Evolutionary conservation across 2,113 vertebrate genomes (phyloP).

Genomic region (Polyodon spathula): DNA sequence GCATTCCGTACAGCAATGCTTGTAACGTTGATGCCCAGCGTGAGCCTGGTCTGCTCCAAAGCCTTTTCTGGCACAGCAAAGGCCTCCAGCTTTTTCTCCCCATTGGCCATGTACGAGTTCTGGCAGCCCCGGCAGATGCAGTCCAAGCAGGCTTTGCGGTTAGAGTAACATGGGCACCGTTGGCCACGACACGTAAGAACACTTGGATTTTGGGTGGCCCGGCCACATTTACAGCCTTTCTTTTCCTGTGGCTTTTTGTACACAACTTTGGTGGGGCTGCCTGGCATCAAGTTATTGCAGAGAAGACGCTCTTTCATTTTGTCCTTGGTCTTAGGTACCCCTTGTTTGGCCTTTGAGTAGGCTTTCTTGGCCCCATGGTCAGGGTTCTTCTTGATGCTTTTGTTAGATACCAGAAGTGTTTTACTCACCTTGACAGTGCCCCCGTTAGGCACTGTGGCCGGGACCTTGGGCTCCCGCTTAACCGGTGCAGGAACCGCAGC

Average conservation of each 20-base stretch:
- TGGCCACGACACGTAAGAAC: slow-evolving; percentile 97
- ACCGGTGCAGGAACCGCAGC: slow-evolving; percentile 66
- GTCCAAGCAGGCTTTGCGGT: slow-evolving; percentile 96
- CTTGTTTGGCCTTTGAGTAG: slow-evolving; percentile 78
- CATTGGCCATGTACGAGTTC: slow-evolving; percentile 98
- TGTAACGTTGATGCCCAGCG: slow-evolving; percentile 96
- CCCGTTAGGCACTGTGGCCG: slow-evolving; percentile 74
- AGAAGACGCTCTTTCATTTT: slow-evolving; percentile 79
- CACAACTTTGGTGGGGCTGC: slow-evolving; percentile 78
- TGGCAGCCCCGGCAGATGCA: slow-evolving; percentile 98
- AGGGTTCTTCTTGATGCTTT: slow-evolving; percentile 78
- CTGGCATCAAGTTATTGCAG: slow-evolving; percentile 73
- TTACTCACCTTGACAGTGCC: slow-evolving; percentile 77
- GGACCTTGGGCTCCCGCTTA: slow-evolving; percentile 70
- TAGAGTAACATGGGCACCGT: slow-evolving; percentile 94
- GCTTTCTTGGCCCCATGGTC: slow-evolving; percentile 85
- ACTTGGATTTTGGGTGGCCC: slow-evolving; percentile 97
- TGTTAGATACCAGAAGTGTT: slow-evolving; percentile 71
- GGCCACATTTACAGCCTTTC: slow-evolving; percentile 96
- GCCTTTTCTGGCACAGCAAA: slow-evolving; percentile 97
- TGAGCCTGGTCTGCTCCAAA: slow-evolving; percentile 94
- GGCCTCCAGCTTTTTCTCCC: slow-evolving; percentile 96
- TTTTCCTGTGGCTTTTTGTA: slow-evolving; percentile 95
- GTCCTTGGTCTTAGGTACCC: slow-evolving; percentile 80
- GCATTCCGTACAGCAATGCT: slow-evolving; percentile 90